These are phyloP conservation scores for Lipophrys pholis DNA, from an alignment of 2,113 vertebrate species.

Conservation along the genomic window DNA sequence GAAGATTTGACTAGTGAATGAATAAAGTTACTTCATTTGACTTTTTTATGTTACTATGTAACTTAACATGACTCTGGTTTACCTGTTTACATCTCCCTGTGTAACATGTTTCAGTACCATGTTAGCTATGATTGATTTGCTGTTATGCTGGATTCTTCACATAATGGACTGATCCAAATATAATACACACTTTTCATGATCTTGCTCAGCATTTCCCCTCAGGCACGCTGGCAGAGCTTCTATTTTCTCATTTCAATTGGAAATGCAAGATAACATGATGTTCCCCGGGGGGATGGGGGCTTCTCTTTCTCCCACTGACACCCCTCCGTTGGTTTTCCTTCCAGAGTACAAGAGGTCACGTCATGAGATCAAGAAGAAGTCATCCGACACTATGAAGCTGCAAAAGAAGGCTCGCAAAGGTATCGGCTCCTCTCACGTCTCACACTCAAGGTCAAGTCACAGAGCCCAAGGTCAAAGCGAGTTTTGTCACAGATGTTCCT, in stretches of 20 bases:
- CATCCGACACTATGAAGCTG: constrained; percentile 96
- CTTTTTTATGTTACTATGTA: too few species aligned
- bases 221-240: not conserved
- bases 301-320: constrained; percentile 43
- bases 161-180: too few species aligned
- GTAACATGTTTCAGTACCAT: too few species aligned
- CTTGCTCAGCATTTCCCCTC: not conserved
- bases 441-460: not conserved
- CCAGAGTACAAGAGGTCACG: constrained; percentile 97
- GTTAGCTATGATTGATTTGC: too few species aligned
- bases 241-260: not conserved
- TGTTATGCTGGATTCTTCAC: too few species aligned
- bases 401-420: constrained; percentile 99
- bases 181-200: not conserved
- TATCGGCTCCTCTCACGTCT: constrained; percentile 58
- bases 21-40: too few species aligned
- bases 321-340: constrained; percentile 30
- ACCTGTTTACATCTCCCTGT: too few species aligned
- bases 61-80: too few species aligned
- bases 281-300: not conserved
- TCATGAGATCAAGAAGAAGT: constrained; percentile 99
- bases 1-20: too few species aligned
- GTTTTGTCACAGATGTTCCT: too few species aligned
- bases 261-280: not conserved
- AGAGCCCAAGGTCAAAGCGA: not conserved